These are phyloP conservation scores for Edolisoma coerulescens DNA, from an alignment of 2,113 vertebrate genomes.

Conservation along the genomic window DNA sequence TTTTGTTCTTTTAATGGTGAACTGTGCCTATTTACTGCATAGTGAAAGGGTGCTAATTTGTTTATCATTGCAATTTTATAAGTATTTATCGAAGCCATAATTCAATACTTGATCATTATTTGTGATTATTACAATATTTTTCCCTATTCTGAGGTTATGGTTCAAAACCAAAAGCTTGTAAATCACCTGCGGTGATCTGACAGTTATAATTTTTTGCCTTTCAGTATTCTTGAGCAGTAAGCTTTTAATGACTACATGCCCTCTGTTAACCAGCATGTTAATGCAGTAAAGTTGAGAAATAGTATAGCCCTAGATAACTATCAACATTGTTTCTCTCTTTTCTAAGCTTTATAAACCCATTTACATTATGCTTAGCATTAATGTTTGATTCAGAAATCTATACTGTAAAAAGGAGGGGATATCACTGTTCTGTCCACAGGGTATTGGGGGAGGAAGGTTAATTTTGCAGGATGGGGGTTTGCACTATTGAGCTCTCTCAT, in stretches of 20 bases:
- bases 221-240: background rate
- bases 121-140: background rate
- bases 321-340: background rate
- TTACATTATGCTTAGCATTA: background rate
- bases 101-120: background rate
- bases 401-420: background rate
- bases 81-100: background rate
- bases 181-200: background rate
- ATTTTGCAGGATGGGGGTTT: background rate
- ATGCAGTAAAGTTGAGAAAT: background rate
- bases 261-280: constrained; percentile 4
- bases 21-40: constrained; percentile 19
- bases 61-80: background rate
- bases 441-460: background rate
- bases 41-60: constrained; percentile 21
- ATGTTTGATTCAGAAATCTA: background rate
- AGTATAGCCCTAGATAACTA: background rate
- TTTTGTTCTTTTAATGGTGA: constrained; percentile 31
- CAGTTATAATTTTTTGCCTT: background rate
- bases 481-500: background rate
- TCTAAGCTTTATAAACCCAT: background rate
- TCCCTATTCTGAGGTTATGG: background rate
- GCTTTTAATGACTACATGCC: background rate
- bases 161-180: constrained; percentile 5
- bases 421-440: background rate